Base-by-base conservation (phyloP, 2,113 vertebrate genomes). In the Eurystomus gularis region DNA sequence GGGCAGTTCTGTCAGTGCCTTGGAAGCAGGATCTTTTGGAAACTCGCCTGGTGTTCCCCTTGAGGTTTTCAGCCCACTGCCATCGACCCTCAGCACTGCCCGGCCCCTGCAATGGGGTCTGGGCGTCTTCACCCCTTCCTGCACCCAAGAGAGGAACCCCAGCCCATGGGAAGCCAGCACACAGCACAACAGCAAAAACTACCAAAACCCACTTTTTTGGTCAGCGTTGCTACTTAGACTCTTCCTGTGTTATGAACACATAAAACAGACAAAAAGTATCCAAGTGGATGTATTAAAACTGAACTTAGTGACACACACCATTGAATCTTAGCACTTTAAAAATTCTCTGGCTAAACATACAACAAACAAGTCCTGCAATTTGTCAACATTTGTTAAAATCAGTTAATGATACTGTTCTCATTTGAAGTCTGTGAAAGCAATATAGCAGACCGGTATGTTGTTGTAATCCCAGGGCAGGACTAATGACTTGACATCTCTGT, bases 221-320 rank as follows among this genome's bases (percentile, higher is more conserved):
- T 28, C 65, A 58, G 28, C 26, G 2, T 39, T 40, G 25, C 64
- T 51, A 18, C 64, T 49, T 24, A 37, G 48, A 25, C 35, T 82
- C 49, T 58, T 57, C 71, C 39, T 52, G 78, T 31, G 57, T 65
- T 58, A 77, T 25, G 70, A 82, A 64, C 51, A 31, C 78, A 82
- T 64, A 87, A 88, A 88, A n/a, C 44, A 71, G 44, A 40, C 57
- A 26, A 92, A 78, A 65, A 71, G 57, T 65, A 82, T n/a, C 65
- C 90, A 52, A 77, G 84, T 88, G 51, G 57, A 58, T 88, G 82
- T 39, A 82, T 58, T 57, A 77, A 88, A 92, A n/a, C 64, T 46
- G 90, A 77, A 92, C 78, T 88, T 88, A 82, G 88, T 71, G 71
- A 82, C 37, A 82, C 64, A 46, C 42, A 44, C 37, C 39, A 65